Conservation (phyloP, 1,140 invertebrate genomes). For the Artemia franciscana region DNA sequence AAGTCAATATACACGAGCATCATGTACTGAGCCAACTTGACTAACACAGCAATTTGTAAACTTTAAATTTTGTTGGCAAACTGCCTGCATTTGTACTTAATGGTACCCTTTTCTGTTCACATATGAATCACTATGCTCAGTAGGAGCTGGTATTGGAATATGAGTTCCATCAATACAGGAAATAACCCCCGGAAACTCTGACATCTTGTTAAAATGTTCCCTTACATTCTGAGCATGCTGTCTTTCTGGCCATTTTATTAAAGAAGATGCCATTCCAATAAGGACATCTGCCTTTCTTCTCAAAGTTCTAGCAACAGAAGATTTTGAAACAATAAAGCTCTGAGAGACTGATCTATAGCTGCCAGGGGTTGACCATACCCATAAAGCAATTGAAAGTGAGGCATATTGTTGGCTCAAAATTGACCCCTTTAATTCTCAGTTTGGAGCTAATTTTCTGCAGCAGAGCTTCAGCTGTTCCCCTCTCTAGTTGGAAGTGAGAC, state of each 20-base stretch:
- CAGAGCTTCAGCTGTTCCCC: no score
- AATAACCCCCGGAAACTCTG: neutral
- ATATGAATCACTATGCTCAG: neutral
- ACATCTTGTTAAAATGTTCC: neutral
- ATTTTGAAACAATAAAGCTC: neutral
- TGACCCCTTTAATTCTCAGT: no score
- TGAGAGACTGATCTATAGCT: neutral
- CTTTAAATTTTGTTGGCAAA: neutral
- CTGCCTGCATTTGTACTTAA: neutral
- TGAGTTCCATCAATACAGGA: neutral
- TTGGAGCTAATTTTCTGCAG: no score
- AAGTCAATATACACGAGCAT: neutral
- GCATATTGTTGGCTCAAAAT: no score
- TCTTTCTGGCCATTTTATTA: neutral
- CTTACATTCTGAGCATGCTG: neutral
- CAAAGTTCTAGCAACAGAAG: neutral
- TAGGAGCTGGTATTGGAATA: neutral
- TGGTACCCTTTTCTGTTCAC: neutral
- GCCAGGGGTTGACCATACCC: neutral
- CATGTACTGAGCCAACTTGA: neutral
- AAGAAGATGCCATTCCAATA: neutral
- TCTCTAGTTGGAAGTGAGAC: no score
- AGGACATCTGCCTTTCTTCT: neutral
- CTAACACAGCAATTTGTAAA: neutral
- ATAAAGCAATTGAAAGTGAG: no score